Percentiles rank a stretch among this genome's conserved stretches.
These are phyloP conservation scores for Diarsia rubi DNA, from an alignment of 2,888 invertebrate genomes.

Conservation along the genomic window DNA sequence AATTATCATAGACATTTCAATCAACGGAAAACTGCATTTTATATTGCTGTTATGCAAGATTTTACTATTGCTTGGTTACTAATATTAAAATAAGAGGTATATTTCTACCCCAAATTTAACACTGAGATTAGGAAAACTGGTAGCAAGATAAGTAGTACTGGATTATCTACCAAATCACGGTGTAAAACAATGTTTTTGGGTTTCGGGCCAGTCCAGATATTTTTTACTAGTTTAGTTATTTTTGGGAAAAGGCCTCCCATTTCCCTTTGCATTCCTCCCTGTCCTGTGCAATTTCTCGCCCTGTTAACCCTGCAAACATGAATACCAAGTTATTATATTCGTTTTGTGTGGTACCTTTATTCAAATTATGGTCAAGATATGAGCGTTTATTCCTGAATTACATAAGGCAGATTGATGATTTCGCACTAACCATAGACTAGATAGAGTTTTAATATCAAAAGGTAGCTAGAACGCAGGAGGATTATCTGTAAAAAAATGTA, in stretches of 20 bases:
- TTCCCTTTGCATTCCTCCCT: no score
- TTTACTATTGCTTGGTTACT: background rate
- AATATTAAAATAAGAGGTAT: background rate
- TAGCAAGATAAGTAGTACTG: background rate
- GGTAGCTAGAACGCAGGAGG: background rate
- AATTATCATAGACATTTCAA: constrained; percentile 30
- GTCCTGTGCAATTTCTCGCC: no score
- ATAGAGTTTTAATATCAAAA: background rate
- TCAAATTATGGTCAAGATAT: no score
- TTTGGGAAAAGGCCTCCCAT: no score
- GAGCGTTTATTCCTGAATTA: background rate
- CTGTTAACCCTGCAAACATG: no score
- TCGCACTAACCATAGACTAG: background rate
- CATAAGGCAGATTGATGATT: background rate
- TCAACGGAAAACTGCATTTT: constrained; percentile 10
- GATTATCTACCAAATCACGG: background rate
- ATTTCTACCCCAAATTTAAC: background rate
- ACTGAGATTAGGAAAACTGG: background rate
- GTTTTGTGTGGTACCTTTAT: background rate
- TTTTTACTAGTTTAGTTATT: no score
- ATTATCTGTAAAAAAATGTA: background rate
- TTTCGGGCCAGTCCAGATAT: background rate
- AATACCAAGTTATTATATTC: background rate
- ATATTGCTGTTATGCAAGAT: background rate
- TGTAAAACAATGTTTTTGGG: no score